Conservation (phyloP, 2,113 vertebrate genomes). For the Myotis davidii region DNA sequence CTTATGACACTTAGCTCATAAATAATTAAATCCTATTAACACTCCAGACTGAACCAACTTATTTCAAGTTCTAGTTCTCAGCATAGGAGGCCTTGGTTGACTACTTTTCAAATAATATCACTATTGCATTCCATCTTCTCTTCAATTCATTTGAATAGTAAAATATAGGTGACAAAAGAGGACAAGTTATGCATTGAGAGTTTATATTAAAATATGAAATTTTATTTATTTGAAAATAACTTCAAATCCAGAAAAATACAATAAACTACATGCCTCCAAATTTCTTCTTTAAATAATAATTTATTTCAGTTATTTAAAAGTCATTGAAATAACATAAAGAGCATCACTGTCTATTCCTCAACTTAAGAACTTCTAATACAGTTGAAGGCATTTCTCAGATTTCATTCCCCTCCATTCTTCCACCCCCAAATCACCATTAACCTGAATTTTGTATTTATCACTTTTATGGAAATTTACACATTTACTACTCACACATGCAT, state of each 20-base stretch:
- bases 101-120: constrained; percentile 60
- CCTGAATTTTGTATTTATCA: not conserved
- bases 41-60: constrained; percentile 60
- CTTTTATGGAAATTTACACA: not conserved
- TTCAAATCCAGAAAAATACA: constrained; percentile 3
- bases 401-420: not conserved
- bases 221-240: constrained; percentile 42
- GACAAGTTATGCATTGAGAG: not conserved
- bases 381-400: not conserved
- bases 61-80: constrained; percentile 64
- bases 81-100: constrained; percentile 27
- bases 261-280: not conserved
- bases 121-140: constrained; percentile 6
- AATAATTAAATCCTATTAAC: constrained; percentile 79
- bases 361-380: not conserved
- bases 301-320: constrained; percentile 20
- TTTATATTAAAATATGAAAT: constrained; percentile 13
- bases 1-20: constrained; percentile 68
- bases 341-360: not conserved
- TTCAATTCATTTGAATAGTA: constrained; percentile 44
- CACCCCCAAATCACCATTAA: not conserved
- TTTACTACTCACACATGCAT: not conserved
- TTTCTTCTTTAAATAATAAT: constrained; percentile 47
- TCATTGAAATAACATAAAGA: not conserved
- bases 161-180: constrained; percentile 30